Evolutionary conservation across 92 coral and sea anemone species (phyloP), one percentile per base, ranked within the genome.

Genomic region (Phenganax subtilis): DNA sequence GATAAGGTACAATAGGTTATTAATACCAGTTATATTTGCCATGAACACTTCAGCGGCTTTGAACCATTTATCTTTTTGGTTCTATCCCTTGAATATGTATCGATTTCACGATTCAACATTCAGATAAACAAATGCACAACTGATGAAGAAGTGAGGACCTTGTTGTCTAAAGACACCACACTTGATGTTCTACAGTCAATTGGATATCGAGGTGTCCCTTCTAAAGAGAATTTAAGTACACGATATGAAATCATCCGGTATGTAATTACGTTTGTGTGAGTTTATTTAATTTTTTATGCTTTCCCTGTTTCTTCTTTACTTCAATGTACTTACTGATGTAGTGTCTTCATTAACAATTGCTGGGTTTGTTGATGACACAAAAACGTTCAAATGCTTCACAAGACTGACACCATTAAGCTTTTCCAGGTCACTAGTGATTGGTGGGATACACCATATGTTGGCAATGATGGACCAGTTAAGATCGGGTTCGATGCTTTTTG

Each of bases 141-240:
- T 86, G 86, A 86, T 76, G 86, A 86, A 29, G 89, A 86, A 54
- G 77, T 86, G 64, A 77, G 79, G 64, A 59, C 84, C 44, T 82
- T 87, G 56, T 80, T 87, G 27, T 75, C 51, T 67, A 54, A 83
- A 77, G 84, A 83, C 72, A 72, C 80, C 51, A 87, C 84, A 77
- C 72, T 87, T 54, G 89, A 87, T 57, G 72, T 71, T 75, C 81
- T 87, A 52, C 84, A 75, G 84, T 65, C 27, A 55, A 87, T 65
- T 68, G 89, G 89, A 62, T 83, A 86, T 60, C 72, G 89, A 62
- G 89, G 89, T 51, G 86, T 86, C 47, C 89, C 47, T 37, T 37
- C 47, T 37, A 37, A 37, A 37, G 47, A 37, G 47, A 37, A 37
- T 37, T 37, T 37, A 58, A 65, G 80, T 83, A 69, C 87, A 53